These are phyloP conservation scores for Zaprionus nigranus DNA, from an alignment of 1,140 invertebrate genomes.

Conservation along the genomic window DNA sequence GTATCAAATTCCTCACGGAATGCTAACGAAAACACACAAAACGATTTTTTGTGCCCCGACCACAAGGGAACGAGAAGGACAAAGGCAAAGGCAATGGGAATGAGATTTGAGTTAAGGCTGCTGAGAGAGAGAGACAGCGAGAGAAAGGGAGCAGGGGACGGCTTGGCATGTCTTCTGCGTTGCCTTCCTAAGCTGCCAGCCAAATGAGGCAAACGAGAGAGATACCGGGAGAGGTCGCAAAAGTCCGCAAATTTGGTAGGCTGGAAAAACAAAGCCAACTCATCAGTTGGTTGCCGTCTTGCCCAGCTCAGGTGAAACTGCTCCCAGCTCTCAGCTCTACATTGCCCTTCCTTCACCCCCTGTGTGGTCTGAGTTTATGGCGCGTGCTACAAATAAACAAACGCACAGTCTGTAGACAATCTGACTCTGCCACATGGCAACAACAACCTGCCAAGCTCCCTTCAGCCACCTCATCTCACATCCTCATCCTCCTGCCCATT, in stretches of 20 bases:
- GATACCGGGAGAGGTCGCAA: slow-evolving; percentile 27
- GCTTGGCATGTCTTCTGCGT: not conserved
- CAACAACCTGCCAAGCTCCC: slow-evolving; percentile 21
- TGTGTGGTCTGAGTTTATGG: slow-evolving; percentile 51
- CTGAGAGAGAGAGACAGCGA: not conserved
- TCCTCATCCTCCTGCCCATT: not conserved
- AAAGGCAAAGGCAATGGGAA: slow-evolving; percentile 16
- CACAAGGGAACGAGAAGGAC: slow-evolving; percentile 42
- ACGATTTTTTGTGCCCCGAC: slow-evolving; percentile 57
- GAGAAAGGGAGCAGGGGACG: not conserved
- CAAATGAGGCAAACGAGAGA: slow-evolving; percentile 62
- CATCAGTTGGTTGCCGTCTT: slow-evolving; percentile 44
- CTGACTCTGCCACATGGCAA: slow-evolving; percentile 51
- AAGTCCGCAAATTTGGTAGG: slow-evolving; percentile 48
- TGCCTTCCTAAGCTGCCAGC: slow-evolving; percentile 62
- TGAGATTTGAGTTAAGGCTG: slow-evolving; percentile 33
- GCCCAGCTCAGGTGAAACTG: slow-evolving; percentile 30
- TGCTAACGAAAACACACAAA: slow-evolving; percentile 75
- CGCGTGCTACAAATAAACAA: slow-evolving; percentile 79
- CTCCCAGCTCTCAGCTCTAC: not conserved
- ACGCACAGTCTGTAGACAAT: slow-evolving; percentile 26
- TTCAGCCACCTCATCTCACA: not conserved
- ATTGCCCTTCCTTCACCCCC: not conserved
- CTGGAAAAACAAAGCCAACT: slow-evolving; percentile 48
- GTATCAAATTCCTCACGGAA: slow-evolving; percentile 82